Evolutionary conservation across 2,113 vertebrate species (phyloP), one percentile per base, ranked within the genome.

Genomic region (Acanthochromis polyacanthus): DNA sequence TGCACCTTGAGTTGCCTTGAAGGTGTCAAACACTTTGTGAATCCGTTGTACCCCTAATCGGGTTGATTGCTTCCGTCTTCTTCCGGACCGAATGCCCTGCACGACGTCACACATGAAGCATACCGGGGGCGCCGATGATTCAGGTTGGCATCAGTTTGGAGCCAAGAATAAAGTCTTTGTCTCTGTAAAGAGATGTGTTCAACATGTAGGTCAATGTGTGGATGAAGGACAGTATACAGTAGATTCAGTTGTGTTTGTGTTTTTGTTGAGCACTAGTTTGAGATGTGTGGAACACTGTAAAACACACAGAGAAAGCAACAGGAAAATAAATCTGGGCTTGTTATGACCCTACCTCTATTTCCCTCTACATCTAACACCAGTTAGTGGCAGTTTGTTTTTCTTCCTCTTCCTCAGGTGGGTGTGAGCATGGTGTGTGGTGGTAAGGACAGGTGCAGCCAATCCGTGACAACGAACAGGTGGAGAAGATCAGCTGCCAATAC

Each of bases 21-120:
- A 71, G 85, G 69, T 88, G 85, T 85, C 71, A 30, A 46, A 28
- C 64, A 74, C 78, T 77, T 80, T 82, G 66, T 66, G 76, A 77
- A 63, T 40, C 46, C 75, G 40, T 68, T 60, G 65, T 76, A 77
- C 55, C 36, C 43, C 66, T 82, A 88, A 90, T 86, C 61, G 30
- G 19, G 8, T 51, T 80, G 84, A 86, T 83, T 84, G 81, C 53
- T 67, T 43, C 32, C 68, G 71, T 76, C 3, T 16, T 58, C 58
- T 50, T 66, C 61, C 25, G 65, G 52, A 45, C 46, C 10, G 2
- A 55, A 22, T 7, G 36, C 65, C 19, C 77, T 32, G 69, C 56
- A 55, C 5, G 14, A 28, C 12, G 16, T 22, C 10, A 1, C 6
- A 3, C 62, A 58, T 69, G 55, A 83, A 71, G 55, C 17, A 2